Evolutionary conservation across 2,113 vertebrate genomes (phyloP).

Genomic region (Limanda limanda): DNA sequence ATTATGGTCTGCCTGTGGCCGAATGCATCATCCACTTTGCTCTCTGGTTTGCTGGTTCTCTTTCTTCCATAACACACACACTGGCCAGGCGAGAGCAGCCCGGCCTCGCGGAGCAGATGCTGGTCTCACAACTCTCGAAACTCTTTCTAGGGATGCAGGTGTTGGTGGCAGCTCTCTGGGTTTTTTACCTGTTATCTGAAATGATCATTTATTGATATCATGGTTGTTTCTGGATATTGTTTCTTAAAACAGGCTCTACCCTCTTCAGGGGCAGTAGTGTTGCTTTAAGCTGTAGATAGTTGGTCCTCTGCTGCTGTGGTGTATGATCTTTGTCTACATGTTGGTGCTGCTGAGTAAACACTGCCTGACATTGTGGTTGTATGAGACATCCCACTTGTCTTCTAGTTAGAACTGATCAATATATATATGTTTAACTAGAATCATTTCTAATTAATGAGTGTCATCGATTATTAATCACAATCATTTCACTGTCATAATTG

Average conservation of each 20-base stretch:
- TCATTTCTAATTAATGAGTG: neutral
- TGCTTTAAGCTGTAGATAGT: slow-evolving; percentile 36
- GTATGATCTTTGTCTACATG: slow-evolving; percentile 38
- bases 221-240: slow-evolving; percentile 4
- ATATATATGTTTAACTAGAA: neutral
- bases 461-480: neutral
- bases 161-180: slow-evolving; percentile 34
- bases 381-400: slow-evolving; percentile 51
- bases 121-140: slow-evolving; percentile 11
- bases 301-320: slow-evolving; percentile 39
- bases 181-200: slow-evolving; percentile 6
- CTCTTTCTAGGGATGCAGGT: neutral
- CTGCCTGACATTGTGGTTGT: slow-evolving; percentile 31
- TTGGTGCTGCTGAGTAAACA: slow-evolving; percentile 39
- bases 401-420: slow-evolving; percentile 1
- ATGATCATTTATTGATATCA: neutral
- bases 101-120: neutral
- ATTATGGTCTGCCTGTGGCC: slow-evolving; percentile 66
- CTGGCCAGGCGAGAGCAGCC: neutral
- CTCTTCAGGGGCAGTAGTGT: slow-evolving; percentile 9
- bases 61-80: slow-evolving; percentile 51
- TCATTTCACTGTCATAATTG: neutral
- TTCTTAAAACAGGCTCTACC: neutral
- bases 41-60: slow-evolving; percentile 57
- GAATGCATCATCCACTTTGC: slow-evolving; percentile 69